A percentile compares a stretch with the other conserved stretches of the same genome.
Evolutionary conservation across 2,888 invertebrate genomes (phyloP).

Genomic region (Drosophila heteroneura): DNA sequence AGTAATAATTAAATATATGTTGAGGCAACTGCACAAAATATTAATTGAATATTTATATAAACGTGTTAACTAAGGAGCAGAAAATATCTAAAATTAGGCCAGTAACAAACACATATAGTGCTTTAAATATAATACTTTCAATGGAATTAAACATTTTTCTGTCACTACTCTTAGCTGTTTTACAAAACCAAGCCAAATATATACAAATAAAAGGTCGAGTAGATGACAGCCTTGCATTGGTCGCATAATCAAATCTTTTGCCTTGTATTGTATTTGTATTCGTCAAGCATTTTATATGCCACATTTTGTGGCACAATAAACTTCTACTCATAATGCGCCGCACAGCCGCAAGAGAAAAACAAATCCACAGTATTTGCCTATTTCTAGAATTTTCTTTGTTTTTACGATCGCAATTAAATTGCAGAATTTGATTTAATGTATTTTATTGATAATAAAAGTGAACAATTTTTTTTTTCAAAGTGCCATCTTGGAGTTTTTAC

Average conservation of each 20-base stretch:
- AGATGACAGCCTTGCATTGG: conserved; percentile 34
- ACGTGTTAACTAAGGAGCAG: neutral
- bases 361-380: conserved; percentile 19
- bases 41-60: neutral
- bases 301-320: conserved; percentile 49
- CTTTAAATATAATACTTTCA: neutral
- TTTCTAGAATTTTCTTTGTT: conserved; percentile 28
- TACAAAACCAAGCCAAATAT: conserved; percentile 12
- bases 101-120: neutral
- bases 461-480: conserved; percentile 28
- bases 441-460: conserved; percentile 76
- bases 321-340: conserved; percentile 26
- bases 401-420: conserved; percentile 78
- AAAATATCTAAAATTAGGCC: neutral
- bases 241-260: conserved; percentile 28
- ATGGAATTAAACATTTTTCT: neutral
- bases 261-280: conserved; percentile 3
- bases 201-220: conserved; percentile 23
- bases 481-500: conserved; percentile 40
- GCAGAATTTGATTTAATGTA: conserved; percentile 77
- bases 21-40: neutral
- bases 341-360: conserved; percentile 35
- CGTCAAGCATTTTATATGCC: conserved; percentile 19
- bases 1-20: neutral
- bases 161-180: neutral